Base-by-base conservation (phyloP, 2,797 vertebrate species). In the Lycodopsis pacificus region DNA sequence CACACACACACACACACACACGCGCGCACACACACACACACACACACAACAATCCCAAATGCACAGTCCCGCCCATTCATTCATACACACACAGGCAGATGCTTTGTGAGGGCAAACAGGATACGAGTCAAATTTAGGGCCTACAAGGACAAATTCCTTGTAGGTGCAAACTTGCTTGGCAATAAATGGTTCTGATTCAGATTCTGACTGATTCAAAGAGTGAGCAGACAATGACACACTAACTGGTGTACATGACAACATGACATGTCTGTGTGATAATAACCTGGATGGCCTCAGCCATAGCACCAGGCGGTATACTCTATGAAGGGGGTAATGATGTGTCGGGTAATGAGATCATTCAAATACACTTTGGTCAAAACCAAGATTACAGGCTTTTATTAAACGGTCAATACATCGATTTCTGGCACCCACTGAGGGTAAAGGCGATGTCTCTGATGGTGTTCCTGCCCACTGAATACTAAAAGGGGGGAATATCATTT, bases 401-500 rank as follows among this genome's bases (percentile, higher is more conserved):
- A 65, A 73, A 65, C 20, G 0, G 49, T 5, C 46, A 78, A 76
- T 20, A 77, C 65, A 69, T 59, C 82, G 48, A 74, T 78, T 20
- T 70, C 68, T 73, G 73, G 30, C 72, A 65, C 76, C 73, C 57
- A 76, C 77, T 79, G 77, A 86, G 83, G 53, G 63, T 68, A 78
- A 87, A 88, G 76, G 48, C 49, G 5, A 65, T 56, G 77, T 66
- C 73, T 59, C 75, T 80, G 62, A 57, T 79, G 80, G 61, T 73
- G 76, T 82, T 75, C 71, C 76, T 74, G 65, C 54, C 56, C 58
- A 57, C 73, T 90, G 81, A 91, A 90, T 85, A 80, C 65, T 44
- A 70, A 82, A 68, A 84, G 65, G n/a, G n/a, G 22, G 25, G 64
- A 61, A 81, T 83, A 87, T 88, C 61, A 85, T 87, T 90, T 87